Evolutionary conservation across 2,888 invertebrate genomes (phyloP).

Genomic region (Dasysyrphus tricinctus): DNA sequence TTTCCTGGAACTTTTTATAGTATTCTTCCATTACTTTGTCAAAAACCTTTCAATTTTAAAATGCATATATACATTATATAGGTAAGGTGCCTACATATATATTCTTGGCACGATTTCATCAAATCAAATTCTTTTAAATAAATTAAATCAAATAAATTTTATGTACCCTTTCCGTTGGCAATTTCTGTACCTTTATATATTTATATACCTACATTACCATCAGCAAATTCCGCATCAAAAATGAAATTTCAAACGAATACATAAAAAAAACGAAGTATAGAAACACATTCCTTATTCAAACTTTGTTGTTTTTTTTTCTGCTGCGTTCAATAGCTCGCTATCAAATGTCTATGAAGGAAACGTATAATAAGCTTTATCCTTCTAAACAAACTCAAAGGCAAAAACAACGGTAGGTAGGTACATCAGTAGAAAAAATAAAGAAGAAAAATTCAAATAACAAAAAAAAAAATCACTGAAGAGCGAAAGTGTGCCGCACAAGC

Average conservation of each 20-base stretch:
- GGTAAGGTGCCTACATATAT: background rate
- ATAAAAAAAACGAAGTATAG: constrained; percentile 14
- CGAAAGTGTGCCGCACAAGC: constrained; percentile 22
- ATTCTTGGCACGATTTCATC: constrained; percentile 41
- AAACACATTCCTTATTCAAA: constrained; percentile 7
- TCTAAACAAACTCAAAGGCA: constrained; percentile 28
- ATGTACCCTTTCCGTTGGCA: constrained; percentile 3
- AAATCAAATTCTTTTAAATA: constrained; percentile 71
- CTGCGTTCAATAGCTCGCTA: constrained; percentile 41
- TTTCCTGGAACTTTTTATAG: no score
- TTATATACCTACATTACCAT: constrained; percentile 4
- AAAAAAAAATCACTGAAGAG: background rate
- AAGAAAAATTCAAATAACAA: constrained; percentile 27
- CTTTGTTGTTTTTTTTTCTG: constrained; percentile 32
- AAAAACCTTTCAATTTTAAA: no score
- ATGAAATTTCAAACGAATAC: constrained; percentile 45
- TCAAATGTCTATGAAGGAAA: constrained; percentile 63
- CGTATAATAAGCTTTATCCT: constrained; percentile 61
- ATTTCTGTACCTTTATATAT: background rate
- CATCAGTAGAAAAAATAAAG: background rate
- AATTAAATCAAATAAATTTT: constrained; percentile 65
- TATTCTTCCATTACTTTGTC: no score
- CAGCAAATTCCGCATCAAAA: constrained; percentile 49
- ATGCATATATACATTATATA: no score
- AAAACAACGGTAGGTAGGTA: constrained; percentile 34